A percentile compares a stretch with the other conserved stretches of the same genome.
These are phyloP conservation scores for Argopecten irradians DNA, from an alignment of 1,140 invertebrate genomes.

Conservation along the genomic window DNA sequence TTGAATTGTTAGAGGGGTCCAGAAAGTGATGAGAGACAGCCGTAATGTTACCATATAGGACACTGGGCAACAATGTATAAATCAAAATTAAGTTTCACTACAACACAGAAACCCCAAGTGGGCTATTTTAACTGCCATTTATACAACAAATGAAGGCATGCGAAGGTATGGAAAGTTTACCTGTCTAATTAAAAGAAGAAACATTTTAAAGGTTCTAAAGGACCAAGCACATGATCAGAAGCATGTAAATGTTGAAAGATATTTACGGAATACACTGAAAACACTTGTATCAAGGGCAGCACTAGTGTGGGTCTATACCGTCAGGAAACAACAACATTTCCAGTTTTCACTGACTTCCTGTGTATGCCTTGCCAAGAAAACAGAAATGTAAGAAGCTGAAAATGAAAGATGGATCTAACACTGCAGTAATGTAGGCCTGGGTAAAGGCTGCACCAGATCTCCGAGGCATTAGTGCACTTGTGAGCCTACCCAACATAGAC, in stretches of 20 bases:
- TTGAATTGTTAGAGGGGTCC: too few species aligned
- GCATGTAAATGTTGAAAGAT: neutral
- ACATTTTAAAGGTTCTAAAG: neutral
- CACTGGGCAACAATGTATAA: too few species aligned
- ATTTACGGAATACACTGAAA: neutral
- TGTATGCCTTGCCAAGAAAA: neutral
- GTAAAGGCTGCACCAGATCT: neutral
- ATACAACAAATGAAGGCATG: too few species aligned
- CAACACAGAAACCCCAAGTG: too few species aligned
- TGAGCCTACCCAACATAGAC: neutral
- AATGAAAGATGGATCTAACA: neutral
- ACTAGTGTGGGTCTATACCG: neutral
- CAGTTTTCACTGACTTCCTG: neutral
- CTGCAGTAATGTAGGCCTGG: neutral
- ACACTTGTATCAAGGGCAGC: neutral
- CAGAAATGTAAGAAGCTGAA: constrained; percentile 1
- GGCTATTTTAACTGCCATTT: too few species aligned
- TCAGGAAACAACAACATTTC: constrained; percentile 21
- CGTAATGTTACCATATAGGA: too few species aligned
- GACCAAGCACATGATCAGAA: neutral
- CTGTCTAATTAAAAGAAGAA: neutral
- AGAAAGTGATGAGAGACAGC: too few species aligned
- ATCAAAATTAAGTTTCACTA: too few species aligned
- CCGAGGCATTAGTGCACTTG: too few species aligned
- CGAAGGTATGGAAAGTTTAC: neutral